These are phyloP conservation scores for Lamprologus callipterus DNA, from an alignment of 2,113 vertebrate genomes.

Conservation along the genomic window DNA sequence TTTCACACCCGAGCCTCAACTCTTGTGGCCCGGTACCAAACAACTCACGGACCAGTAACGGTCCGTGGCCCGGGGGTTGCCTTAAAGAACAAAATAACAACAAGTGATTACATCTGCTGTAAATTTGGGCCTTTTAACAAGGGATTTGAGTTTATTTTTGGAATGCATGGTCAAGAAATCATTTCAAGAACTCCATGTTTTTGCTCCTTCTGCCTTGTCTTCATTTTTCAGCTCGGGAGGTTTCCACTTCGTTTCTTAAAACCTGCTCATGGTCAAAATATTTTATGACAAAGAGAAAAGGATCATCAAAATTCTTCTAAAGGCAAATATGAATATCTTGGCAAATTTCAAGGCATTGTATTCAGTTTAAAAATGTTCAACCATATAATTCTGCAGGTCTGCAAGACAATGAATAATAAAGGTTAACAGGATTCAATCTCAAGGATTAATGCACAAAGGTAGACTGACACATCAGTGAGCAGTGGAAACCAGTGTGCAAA, in stretches of 20 bases:
- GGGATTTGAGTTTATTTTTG: not conserved
- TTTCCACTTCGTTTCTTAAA: not conserved
- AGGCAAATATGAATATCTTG: not conserved
- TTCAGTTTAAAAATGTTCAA: not conserved
- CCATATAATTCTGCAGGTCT: not conserved
- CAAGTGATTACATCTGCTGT: not conserved
- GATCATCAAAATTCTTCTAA: not conserved
- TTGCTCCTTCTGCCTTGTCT: not conserved
- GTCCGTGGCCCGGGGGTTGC: not conserved
- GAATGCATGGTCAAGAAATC: not conserved
- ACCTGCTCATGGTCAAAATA: not conserved
- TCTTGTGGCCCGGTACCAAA: rapidly evolving
- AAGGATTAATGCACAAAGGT: not conserved
- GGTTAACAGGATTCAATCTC: not conserved
- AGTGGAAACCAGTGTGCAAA: not conserved
- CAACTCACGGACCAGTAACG: rapidly evolving
- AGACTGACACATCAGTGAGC: not conserved
- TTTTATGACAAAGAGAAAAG: not conserved
- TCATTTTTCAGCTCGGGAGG: not conserved
- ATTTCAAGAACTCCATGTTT: not conserved
- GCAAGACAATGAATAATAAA: not conserved
- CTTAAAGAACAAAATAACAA: not conserved
- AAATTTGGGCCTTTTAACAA: not conserved
- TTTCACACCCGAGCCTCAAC: not conserved
- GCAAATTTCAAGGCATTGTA: not conserved